Evolutionary conservation across 2,888 invertebrate species (phyloP).

Genomic region (Zaprionus lineosus): DNA sequence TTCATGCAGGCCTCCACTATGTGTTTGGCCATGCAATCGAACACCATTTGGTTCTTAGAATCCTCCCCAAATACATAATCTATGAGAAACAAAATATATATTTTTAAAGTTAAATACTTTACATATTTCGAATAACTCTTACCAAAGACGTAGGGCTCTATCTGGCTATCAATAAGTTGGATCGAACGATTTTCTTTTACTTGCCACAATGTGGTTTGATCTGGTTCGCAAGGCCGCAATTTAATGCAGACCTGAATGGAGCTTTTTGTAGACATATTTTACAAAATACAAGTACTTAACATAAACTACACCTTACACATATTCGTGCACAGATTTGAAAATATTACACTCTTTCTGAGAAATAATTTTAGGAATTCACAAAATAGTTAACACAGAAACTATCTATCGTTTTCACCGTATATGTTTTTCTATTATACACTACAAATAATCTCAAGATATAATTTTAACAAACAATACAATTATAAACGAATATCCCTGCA

Average conservation of each 20-base stretch:
- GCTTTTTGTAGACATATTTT: slow-evolving; percentile 67
- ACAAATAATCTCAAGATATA: too few relatives aligned
- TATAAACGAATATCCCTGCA: slow-evolving; percentile 27
- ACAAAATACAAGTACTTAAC: slow-evolving; percentile 6
- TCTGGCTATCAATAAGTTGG: slow-evolving; percentile 84
- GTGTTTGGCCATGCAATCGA: slow-evolving; percentile 87
- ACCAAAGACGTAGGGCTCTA: slow-evolving; percentile 84
- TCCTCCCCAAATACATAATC: slow-evolving; percentile 88
- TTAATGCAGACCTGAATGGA: slow-evolving; percentile 89
- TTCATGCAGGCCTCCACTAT: slow-evolving; percentile 88
- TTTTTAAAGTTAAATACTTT: too few relatives aligned
- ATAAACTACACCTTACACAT: too few relatives aligned
- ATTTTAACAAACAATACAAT: too few relatives aligned
- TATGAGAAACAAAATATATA: too few relatives aligned
- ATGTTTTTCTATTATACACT: too few relatives aligned
- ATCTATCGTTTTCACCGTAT: too few relatives aligned
- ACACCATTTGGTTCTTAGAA: slow-evolving; percentile 86
- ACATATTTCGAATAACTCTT: too few relatives aligned
- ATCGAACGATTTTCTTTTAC: slow-evolving; percentile 85
- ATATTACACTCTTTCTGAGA: too few relatives aligned
- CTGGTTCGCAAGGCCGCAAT: slow-evolving; percentile 85
- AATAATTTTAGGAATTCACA: too few relatives aligned
- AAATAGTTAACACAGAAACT: too few relatives aligned
- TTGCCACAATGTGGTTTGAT: slow-evolving; percentile 86
- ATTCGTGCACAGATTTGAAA: too few relatives aligned